These are phyloP conservation scores for Ypsolopha sequella DNA, from an alignment of 2,888 invertebrate genomes.

Conservation along the genomic window DNA sequence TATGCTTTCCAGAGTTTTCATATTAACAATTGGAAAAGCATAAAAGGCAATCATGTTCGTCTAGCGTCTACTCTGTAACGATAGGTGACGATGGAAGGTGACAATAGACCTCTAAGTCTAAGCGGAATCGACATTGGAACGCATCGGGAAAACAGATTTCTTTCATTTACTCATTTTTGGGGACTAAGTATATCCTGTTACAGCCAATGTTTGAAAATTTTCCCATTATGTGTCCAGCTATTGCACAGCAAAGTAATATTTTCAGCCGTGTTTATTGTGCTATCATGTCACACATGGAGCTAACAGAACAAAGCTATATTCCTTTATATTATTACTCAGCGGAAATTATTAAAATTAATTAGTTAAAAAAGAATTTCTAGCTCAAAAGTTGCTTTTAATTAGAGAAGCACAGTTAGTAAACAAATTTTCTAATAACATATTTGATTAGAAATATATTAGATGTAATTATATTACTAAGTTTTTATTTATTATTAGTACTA, in stretches of 20 bases:
- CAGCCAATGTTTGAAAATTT: constrained; percentile 15
- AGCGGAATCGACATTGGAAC: constrained; percentile 41
- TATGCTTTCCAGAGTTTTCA: no score
- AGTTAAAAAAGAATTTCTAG: constrained; percentile 6
- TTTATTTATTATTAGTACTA: background rate
- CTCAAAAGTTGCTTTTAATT: constrained; percentile 4
- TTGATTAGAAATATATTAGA: background rate
- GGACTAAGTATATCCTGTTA: no score
- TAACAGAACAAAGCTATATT: constrained; percentile 25
- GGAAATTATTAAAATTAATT: constrained; percentile 7
- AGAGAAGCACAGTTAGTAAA: constrained; percentile 1
- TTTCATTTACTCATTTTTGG: background rate
- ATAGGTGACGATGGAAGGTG: constrained; percentile 28
- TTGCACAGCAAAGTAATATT: constrained; percentile 38
- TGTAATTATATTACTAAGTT: background rate
- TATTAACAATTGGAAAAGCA: background rate
- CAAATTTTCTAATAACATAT: background rate
- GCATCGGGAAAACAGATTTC: constrained; percentile 35
- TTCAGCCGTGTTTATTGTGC: constrained; percentile 15
- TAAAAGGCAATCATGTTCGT: constrained; percentile 19
- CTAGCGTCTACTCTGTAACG: constrained; percentile 28
- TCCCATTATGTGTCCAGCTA: constrained; percentile 42
- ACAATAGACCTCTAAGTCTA: constrained; percentile 51
- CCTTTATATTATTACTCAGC: constrained; percentile 16
- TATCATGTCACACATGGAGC: constrained; percentile 12